Evolutionary conservation across 2,113 vertebrate genomes (phyloP).

Genomic region (Chloebia gouldiae): DNA sequence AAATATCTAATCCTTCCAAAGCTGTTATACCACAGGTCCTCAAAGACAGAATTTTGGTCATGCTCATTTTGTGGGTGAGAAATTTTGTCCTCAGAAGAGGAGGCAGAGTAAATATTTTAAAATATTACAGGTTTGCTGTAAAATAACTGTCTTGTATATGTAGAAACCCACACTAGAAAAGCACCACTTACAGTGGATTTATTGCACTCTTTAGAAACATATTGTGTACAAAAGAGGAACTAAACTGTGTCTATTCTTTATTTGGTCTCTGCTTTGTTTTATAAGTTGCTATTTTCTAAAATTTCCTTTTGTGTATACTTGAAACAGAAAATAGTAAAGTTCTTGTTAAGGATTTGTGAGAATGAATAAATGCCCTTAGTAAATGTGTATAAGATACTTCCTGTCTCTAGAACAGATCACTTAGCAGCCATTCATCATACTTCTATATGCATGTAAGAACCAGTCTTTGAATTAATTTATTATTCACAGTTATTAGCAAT

Average conservation of each 20-base stretch:
- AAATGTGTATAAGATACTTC: background rate
- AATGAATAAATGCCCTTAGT: background rate
- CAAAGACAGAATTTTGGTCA: background rate
- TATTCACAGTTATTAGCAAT: conserved; percentile 25
- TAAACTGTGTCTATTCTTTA: accelerated
- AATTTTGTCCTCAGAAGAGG: background rate
- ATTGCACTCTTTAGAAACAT: background rate
- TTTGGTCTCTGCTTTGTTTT: background rate
- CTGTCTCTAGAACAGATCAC: background rate
- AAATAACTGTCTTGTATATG: background rate
- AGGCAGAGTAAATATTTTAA: background rate
- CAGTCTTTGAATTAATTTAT: background rate
- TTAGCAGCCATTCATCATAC: background rate
- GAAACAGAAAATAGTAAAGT: background rate
- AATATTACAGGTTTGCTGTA: background rate
- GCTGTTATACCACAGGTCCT: background rate
- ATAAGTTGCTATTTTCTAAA: background rate
- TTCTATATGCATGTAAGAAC: background rate
- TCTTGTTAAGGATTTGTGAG: background rate
- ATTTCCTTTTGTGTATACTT: background rate
- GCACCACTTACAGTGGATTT: background rate
- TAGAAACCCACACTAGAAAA: background rate
- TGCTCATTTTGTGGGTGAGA: background rate
- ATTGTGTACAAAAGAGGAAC: accelerated
- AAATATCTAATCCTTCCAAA: background rate